These are phyloP conservation scores for Bujurquina vittata DNA, from an alignment of 2,113 vertebrate genomes.

Conservation along the genomic window DNA sequence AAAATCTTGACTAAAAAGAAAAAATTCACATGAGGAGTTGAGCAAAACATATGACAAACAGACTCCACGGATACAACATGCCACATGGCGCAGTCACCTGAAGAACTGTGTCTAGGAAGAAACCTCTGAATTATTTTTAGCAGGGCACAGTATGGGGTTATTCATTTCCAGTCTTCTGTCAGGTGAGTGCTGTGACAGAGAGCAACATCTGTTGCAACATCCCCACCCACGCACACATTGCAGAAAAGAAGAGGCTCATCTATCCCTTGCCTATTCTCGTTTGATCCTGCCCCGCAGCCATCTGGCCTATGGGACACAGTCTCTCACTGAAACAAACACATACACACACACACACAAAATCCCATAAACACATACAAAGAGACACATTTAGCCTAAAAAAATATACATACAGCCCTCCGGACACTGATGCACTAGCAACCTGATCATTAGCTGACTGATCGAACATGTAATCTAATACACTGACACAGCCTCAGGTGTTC, in stretches of 20 bases:
- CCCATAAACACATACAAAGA: conserved; percentile 9
- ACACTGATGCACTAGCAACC: background rate
- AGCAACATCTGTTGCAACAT: conserved; percentile 40
- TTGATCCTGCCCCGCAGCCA: conserved; percentile 48
- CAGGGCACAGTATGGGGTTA: conserved; percentile 28
- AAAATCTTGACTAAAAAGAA: background rate
- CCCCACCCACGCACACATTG: conserved; percentile 32
- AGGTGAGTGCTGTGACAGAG: conserved; percentile 27
- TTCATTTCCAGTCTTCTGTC: conserved; percentile 40
- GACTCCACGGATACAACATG: background rate
- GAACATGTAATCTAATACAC: conserved; percentile 8
- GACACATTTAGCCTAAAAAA: background rate
- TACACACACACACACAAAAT: background rate
- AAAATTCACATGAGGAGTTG: background rate
- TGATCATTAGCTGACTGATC: background rate
- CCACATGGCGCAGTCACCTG: background rate
- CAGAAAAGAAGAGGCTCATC: conserved; percentile 20
- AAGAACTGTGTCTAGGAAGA: background rate
- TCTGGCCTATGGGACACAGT: conserved; percentile 41
- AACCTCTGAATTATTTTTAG: conserved; percentile 57
- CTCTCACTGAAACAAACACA: conserved; percentile 12
- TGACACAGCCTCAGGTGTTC: background rate
- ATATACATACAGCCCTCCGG: background rate
- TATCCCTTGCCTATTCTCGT: conserved; percentile 15
- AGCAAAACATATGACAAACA: conserved; percentile 11